Base-by-base conservation (phyloP, 2,888 invertebrate species). In the Hyalella azteca region DNA sequence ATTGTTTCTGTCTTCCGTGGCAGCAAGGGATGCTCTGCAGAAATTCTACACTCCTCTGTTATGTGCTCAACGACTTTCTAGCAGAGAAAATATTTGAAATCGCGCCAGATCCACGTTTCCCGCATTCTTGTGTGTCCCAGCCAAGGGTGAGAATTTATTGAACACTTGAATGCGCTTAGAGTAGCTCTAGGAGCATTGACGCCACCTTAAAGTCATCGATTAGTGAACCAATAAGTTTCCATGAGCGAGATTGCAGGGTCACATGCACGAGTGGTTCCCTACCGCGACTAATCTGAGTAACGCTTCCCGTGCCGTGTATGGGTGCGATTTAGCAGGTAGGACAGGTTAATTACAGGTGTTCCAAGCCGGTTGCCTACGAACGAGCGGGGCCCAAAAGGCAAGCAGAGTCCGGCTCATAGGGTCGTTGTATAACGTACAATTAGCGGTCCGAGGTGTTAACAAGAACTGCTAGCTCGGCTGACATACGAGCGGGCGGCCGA, bases 331-430 rank as follows among this genome's bases (percentile, higher is more conserved):
- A 66, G 36, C 66, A 32, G 66, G 66, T 36, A 36, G 36, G 29
- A 66, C 66, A 66, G 66, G 66, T 66, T 66, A 66, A 66, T 66
- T 66, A 36, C 36, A 66, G 66, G 66, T 66, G 66, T 66, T 66
- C 29, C 36, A 36, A 36, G 36, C 66, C 66, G 36, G 66, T 29
- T 66, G 66, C 66, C 36, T 66, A 29, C n/a, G 66, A 66, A 36
- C 32, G 66, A 45, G 45, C 45, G 45, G 15, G 36, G 36, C 36
- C 19, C 36, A n/a, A 36, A 29, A 66, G 39, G 66, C 66, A 29
- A 36, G 29, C 66, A 66, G 29, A 36, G 66, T 29, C 66, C 36
- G 32, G 66, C 36, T 66, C 36, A 13, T 32, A 19, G 7, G 36
- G 66, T 19, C 36, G 66, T 36, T 36, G 9, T 66, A 29, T 36